Percentiles rank a stretch among this genome's conserved stretches.
phyloP scores from a whole-genome alignment of 2,113 vertebrate genomes.

The Todiramphus chloris region DNA sequence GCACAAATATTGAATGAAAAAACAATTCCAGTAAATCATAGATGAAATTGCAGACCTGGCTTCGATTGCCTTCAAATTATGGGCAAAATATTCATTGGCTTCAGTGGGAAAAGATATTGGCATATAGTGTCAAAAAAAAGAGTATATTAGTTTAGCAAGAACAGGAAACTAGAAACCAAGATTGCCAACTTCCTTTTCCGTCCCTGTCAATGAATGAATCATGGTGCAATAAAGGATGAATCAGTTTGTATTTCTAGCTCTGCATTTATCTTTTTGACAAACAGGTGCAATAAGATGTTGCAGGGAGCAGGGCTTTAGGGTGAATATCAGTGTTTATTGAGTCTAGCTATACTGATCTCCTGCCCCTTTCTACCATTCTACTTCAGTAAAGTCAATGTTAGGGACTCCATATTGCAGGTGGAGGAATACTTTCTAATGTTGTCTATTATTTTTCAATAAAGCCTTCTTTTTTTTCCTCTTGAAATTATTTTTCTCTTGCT shows the following conservation, averaged over 20 bases:
- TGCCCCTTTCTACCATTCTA: background rate
- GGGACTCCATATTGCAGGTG: background rate
- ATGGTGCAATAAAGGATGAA: background rate
- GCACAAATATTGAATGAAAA: background rate
- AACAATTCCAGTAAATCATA: background rate
- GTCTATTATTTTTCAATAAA: background rate
- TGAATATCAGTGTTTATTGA: background rate
- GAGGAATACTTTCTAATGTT: background rate
- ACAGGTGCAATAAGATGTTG: background rate
- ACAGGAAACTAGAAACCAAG: background rate
- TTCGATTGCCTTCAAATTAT: background rate
- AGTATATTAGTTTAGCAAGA: background rate
- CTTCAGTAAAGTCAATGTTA: background rate
- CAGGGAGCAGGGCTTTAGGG: background rate
- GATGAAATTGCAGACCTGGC: background rate
- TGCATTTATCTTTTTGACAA: background rate
- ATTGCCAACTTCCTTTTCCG: background rate
- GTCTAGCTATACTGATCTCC: background rate
- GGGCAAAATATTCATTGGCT: background rate
- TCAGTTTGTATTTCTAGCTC: background rate
- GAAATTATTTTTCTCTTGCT: background rate
- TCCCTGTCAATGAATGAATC: background rate
- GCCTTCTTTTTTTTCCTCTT: rapidly evolving
- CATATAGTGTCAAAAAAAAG: background rate
- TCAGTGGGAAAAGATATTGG: background rate